Percentiles rank a stretch among this genome's conserved stretches.
phyloP scores from a whole-genome alignment of 23 tunicate genomes.

The Halocynthia aurantium region DNA sequence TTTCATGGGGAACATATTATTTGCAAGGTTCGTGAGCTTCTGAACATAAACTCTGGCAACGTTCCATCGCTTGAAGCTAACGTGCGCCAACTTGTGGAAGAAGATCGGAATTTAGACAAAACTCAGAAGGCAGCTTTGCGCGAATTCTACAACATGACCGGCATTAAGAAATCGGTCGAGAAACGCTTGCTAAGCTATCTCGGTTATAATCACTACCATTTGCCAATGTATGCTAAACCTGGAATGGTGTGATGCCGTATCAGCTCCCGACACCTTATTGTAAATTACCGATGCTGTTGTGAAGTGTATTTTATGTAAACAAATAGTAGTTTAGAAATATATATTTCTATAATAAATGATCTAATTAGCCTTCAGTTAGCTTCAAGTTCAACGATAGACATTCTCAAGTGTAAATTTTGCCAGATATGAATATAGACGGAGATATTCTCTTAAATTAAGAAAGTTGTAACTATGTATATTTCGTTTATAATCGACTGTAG shows the following conservation, averaged over 20 bases:
- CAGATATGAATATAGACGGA: too few relatives aligned
- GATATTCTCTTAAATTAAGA: too few relatives aligned
- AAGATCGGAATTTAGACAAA: constrained; percentile 42
- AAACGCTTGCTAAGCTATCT: constrained; percentile 66
- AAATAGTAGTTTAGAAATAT: too few relatives aligned
- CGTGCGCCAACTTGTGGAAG: constrained; percentile 67
- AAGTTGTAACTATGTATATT: too few relatives aligned
- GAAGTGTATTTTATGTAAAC: too few relatives aligned
- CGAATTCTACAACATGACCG: constrained; percentile 36
- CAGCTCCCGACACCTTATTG: too few relatives aligned
- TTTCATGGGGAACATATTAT: not conserved
- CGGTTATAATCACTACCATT: constrained; percentile 88
- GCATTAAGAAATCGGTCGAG: constrained; percentile 48
- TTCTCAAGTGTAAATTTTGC: too few relatives aligned
- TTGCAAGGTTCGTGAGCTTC: constrained; percentile 69
- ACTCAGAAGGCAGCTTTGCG: constrained; percentile 49
- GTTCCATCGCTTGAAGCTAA: constrained; percentile 64
- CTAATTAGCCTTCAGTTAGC: too few relatives aligned
- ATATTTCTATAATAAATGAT: too few relatives aligned
- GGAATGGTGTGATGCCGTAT: constrained; percentile 63
- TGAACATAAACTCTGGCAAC: constrained; percentile 33
- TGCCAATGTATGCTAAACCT: constrained; percentile 96
- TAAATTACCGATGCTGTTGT: too few relatives aligned
- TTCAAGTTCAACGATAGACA: too few relatives aligned
- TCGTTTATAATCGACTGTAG: too few relatives aligned